Evolutionary conservation across 1,140 invertebrate genomes (phyloP).

Genomic region (Hestina assimilis): DNA sequence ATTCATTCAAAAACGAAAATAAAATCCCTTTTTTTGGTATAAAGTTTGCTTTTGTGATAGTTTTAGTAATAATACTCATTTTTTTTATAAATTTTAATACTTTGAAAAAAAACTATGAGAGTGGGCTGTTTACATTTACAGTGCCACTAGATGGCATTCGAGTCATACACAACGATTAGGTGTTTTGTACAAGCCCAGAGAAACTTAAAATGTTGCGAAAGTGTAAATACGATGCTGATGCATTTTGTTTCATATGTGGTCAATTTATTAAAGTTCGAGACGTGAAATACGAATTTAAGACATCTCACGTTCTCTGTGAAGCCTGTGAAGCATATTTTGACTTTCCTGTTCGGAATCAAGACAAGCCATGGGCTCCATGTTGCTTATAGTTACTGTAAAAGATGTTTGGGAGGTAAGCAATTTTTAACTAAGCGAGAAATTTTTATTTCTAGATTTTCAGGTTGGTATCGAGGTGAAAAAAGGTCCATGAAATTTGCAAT

Average conservation of each 20-base stretch:
- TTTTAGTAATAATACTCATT: no score
- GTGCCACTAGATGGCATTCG: constrained; percentile 30
- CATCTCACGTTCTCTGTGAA: no score
- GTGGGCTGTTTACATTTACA: constrained; percentile 28
- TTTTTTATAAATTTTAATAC: constrained; percentile 30
- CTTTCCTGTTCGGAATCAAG: no score
- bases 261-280: constrained; percentile 35
- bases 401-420: no score
- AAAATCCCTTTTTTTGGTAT: no score
- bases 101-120: constrained; percentile 31
- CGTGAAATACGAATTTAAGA: constrained; percentile 29
- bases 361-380: constrained; percentile 32
- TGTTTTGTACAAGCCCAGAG: constrained; percentile 28
- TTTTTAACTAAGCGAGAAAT: constrained; percentile 29
- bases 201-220: constrained; percentile 27
- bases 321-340: no score
- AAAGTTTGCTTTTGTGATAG: no score
- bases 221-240: constrained; percentile 29
- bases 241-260: constrained; percentile 32
- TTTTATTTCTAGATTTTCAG: constrained; percentile 23
- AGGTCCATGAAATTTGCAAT: constrained; percentile 32
- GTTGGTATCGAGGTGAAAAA: no score
- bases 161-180: constrained; percentile 30
- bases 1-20: no score
- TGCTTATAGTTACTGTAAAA: constrained; percentile 34